Conservation (phyloP, 2,797 vertebrate species). For the Gymnopithys bicolor region DNA sequence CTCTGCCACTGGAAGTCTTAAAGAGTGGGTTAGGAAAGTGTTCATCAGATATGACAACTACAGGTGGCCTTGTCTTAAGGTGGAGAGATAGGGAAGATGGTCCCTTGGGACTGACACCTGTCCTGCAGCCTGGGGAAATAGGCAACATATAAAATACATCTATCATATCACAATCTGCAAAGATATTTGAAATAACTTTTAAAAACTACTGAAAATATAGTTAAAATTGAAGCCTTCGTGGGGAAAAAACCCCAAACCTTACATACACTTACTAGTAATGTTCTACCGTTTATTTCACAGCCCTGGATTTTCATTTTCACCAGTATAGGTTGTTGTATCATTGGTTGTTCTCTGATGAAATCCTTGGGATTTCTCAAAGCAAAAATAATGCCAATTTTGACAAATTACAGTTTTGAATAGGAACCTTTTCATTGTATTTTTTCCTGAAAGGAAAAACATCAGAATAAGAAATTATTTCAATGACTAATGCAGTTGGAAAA, state of each 20-base stretch:
- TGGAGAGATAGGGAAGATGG: not conserved
- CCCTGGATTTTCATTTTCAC: not conserved
- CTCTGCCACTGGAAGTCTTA: not conserved
- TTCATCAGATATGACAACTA: conserved; percentile 12
- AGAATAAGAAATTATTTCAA: not conserved
- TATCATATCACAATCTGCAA: not conserved
- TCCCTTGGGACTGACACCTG: too few species aligned
- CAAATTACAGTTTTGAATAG: not conserved
- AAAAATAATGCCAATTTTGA: not conserved
- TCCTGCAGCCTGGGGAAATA: not conserved
- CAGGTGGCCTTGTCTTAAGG: not conserved
- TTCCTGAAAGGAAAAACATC: not conserved
- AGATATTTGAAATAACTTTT: not conserved
- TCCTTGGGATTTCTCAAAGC: not conserved
- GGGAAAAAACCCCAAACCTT: not conserved
- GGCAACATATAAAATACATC: not conserved
- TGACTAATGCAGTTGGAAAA: not conserved
- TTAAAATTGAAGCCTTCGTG: not conserved
- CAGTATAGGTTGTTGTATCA: not conserved
- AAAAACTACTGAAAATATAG: not conserved
- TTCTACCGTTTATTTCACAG: not conserved
- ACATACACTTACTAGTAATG: not conserved
- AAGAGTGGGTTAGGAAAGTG: conserved; percentile 21
- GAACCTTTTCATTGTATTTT: not conserved
- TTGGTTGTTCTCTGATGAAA: not conserved